Evolutionary conservation across 2,888 invertebrate species (phyloP).

Genomic region (Athalia rosae): DNA sequence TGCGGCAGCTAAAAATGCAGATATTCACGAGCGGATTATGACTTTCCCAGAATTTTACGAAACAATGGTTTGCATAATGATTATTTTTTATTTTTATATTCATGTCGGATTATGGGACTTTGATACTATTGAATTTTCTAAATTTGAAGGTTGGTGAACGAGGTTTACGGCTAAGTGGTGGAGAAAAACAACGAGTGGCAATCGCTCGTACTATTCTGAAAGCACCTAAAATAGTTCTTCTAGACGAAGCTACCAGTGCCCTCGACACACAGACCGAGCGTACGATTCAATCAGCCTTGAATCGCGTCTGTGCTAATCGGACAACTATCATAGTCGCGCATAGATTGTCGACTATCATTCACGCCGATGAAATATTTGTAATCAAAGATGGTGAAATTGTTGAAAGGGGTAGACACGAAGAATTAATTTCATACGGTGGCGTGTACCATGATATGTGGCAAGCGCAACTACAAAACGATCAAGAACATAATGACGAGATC

Average conservation of each 20-base stretch:
- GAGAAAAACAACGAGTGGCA: slow-evolving; percentile 98
- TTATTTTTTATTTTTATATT: not conserved
- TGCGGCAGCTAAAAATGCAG: slow-evolving; percentile 92
- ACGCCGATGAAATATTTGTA: slow-evolving; percentile 96
- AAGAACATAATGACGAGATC: slow-evolving; percentile 57
- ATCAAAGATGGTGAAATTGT: slow-evolving; percentile 93
- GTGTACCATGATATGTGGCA: slow-evolving; percentile 95
- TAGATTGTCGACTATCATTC: slow-evolving; percentile 93
- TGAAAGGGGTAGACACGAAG: slow-evolving; percentile 87
- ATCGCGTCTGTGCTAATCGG: slow-evolving; percentile 86
- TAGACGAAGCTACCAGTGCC: slow-evolving; percentile 97
- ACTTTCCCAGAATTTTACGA: slow-evolving; percentile 94
- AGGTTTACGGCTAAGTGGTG: slow-evolving; percentile 95
- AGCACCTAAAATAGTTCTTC: slow-evolving; percentile 89
- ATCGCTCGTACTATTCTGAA: slow-evolving; percentile 97
- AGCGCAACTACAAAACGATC: slow-evolving; percentile 84
- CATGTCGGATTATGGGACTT: not conserved
- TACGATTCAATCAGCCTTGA: slow-evolving; percentile 79
- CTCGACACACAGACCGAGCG: slow-evolving; percentile 96
- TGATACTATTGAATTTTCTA: slow-evolving; percentile 15
- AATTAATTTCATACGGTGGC: slow-evolving; percentile 76
- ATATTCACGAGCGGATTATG: slow-evolving; percentile 93
- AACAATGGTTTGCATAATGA: slow-evolving; percentile 78
- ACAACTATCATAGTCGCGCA: slow-evolving; percentile 97
- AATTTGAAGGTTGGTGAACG: slow-evolving; percentile 89